Base-by-base conservation (phyloP, 2,113 vertebrate genomes). In the Tetrao urogallus region DNA sequence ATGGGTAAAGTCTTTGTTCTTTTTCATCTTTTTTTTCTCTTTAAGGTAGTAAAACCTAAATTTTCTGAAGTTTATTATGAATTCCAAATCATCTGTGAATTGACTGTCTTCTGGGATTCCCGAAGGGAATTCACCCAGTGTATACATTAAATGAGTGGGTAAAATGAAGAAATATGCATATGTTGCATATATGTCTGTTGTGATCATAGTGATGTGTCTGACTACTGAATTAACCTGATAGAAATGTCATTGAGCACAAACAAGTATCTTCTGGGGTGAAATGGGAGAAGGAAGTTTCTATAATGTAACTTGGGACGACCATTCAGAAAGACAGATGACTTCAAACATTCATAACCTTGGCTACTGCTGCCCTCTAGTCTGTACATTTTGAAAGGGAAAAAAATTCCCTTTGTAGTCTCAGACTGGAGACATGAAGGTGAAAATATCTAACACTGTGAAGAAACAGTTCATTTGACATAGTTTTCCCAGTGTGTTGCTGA, bases 281-380 rank as follows among this genome's bases (percentile, higher is more conserved):
- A 36, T 52, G 17, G n/a, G 52, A 67, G 50, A 89, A 81, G 30
- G 86, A 88, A 36, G 2, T 84, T 93, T 77, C 5, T 75, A 14
- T 69, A 48, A 71, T 69, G 74, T 69, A 61, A 13, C 8, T 2
- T 24, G 32, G 6, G 2, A 27, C 83, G 75, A 34, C 52, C 30
- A 25, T 88, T 89, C 27, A 30, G 10, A 82, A 82, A 66, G 27
- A 42, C 13, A 60, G 2, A 28, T 57, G 13, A 60, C 67, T 91
- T 88, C 36, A 34, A 8, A 19, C 3, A 6, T 77, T 77, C 0
- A 0, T 84, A 58, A 73, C 14, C 58, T 92, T 90, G 70, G 61
- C 15, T 73, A 72, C 78, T 94, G 75, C 85, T 94, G 91, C 96
- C 95, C 84, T 94, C 89, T 94, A 86, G 95, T 81, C 69, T 52